phyloP scores from a whole-genome alignment of 1,140 invertebrate species.

The Drosophila nasuta region DNA sequence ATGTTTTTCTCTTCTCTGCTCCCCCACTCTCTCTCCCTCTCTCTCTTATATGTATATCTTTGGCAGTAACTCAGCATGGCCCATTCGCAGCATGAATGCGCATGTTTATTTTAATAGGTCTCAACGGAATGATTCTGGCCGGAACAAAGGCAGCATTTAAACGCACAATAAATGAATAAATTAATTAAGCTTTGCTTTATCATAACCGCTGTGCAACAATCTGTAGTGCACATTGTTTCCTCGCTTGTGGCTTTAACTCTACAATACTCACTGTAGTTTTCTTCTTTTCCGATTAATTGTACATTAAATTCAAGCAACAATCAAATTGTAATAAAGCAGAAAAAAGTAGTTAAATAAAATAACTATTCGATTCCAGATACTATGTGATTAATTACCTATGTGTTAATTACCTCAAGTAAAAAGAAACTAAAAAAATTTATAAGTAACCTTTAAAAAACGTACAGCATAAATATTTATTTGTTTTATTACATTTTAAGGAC shows the following conservation, averaged over 20 bases:
- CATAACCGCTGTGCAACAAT: background rate
- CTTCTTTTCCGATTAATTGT: too few relatives aligned
- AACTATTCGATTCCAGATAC: too few relatives aligned
- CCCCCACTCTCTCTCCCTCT: background rate
- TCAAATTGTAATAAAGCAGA: too few relatives aligned
- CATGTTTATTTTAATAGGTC: conserved; percentile 10
- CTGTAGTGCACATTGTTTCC: background rate
- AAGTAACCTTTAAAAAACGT: too few relatives aligned
- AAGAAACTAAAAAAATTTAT: too few relatives aligned
- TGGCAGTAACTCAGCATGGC: background rate
- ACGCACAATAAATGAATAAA: conserved; percentile 11
- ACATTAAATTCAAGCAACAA: too few relatives aligned
- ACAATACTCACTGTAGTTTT: too few relatives aligned
- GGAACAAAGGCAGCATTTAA: conserved; percentile 1
- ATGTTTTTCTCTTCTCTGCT: background rate
- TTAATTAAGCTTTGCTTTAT: conserved; percentile 19
- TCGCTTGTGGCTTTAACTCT: background rate
- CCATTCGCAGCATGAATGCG: conserved; percentile 2
- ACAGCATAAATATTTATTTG: too few relatives aligned
- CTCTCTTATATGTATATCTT: background rate
- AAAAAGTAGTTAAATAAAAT: too few relatives aligned
- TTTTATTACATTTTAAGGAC: too few relatives aligned
- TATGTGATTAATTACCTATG: too few relatives aligned
- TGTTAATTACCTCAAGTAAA: too few relatives aligned
- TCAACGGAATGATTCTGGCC: background rate